Conservation (phyloP, 2,888 invertebrate species). For the Halocaridina rubra region DNA sequence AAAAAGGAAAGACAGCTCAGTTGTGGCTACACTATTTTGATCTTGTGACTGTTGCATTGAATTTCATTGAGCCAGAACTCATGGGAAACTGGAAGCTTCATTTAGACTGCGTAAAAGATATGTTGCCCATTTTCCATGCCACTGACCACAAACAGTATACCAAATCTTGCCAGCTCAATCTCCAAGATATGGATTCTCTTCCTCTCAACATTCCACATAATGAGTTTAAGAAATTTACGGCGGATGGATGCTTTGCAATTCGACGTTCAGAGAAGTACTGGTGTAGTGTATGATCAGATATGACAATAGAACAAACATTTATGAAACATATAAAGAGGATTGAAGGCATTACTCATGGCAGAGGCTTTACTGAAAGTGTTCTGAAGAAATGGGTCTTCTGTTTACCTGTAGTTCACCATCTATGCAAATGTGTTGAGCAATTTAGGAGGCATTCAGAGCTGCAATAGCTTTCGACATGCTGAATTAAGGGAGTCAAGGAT, state of each 20-base stretch:
- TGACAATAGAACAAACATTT: neutral
- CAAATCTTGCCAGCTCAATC: constrained; percentile 67
- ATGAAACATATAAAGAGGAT: too few species aligned
- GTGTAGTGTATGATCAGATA: constrained; percentile 1
- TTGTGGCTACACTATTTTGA: constrained; percentile 65
- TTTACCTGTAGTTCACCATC: neutral
- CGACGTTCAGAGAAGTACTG: constrained; percentile 15
- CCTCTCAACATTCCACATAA: constrained; percentile 61
- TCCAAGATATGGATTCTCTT: constrained; percentile 67
- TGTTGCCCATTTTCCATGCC: constrained; percentile 68
- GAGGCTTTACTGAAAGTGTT: too few species aligned
- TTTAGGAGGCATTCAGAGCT: neutral
- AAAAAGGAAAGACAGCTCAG: constrained; percentile 61
- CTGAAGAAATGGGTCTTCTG: too few species aligned
- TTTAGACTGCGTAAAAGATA: too few species aligned
- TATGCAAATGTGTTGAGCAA: neutral
- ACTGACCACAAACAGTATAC: constrained; percentile 68
- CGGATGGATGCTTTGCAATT: neutral
- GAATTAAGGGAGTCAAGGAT: constrained; percentile 3
- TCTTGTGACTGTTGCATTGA: too few species aligned
- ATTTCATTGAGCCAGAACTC: too few species aligned
- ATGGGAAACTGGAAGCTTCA: too few species aligned
- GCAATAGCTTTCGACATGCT: neutral
- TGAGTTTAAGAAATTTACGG: constrained; percentile 6
- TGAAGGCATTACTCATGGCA: too few species aligned